Evolutionary conservation across 2,113 vertebrate species (phyloP), one percentile per base, ranked within the genome.

Genomic region (Clarias macrocephalus): DNA sequence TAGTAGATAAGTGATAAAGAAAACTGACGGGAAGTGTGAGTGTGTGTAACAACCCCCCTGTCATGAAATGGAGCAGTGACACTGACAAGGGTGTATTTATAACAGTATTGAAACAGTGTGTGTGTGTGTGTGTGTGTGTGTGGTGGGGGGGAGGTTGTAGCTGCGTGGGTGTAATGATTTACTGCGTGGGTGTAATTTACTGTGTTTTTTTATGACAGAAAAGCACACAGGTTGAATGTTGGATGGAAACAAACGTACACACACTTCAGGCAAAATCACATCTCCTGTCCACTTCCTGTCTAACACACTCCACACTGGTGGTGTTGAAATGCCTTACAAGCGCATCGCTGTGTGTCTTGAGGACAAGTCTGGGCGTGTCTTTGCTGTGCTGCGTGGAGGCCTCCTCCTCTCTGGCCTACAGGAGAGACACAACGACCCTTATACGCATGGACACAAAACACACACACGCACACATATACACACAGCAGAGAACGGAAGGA

Each of bases 291-390:
- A 54, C 62, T 85, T 85, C 84, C 84, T 72, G n/a, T 84, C 82
- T 52, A 57, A 42, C 63, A 79, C 62, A 86, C 75, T 85, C 54
- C 77, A 57, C 65, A 82, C 87, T 82, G 76, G 48, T 82, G 89
- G 81, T 86, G 85, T 84, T 89, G n/a, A 87, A 87, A 96, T 97
- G 94, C 97, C 98, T 99, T 99, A 99, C 98, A 99, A 99, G 97
- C 96, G 98, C 97, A 97, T 99, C 98, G 98, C 97, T 98, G 98
- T 99, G 99, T 98, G 97, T 97, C 97, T 99, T 99, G 98, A 98
- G 98, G 97, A 98, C 98, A 99, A 99, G 97, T 96, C 98, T 98
- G 97, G 98, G 96, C 96, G 97, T 97, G 96, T 99, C 98, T 97
- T 99, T 98, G 98, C 97, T 97, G 96, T 97, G 97, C 96, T 97